Conservation (phyloP, 2,888 invertebrate species). For the Neoitamus cyanurus region DNA sequence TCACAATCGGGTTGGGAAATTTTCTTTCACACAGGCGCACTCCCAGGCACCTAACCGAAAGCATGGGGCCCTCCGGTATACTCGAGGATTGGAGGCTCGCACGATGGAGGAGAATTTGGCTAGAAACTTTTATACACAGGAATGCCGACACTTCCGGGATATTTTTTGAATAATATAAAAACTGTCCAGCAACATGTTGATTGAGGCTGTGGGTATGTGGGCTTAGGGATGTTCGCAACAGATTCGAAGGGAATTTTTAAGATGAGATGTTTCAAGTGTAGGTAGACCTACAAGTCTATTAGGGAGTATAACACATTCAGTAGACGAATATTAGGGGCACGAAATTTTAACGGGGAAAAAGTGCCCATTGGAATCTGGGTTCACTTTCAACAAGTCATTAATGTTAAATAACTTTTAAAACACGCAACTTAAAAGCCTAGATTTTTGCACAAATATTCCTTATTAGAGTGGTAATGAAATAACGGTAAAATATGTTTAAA, state of each 20-base stretch:
- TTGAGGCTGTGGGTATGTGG: background rate
- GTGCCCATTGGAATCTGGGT: background rate
- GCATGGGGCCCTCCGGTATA: background rate
- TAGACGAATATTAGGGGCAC: no score
- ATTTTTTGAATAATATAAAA: background rate
- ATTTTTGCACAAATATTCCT: background rate
- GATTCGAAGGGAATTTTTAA: background rate
- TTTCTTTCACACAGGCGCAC: background rate
- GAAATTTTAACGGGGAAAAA: background rate
- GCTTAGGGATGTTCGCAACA: background rate
- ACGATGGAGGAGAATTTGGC: background rate
- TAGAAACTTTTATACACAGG: conserved; percentile 14
- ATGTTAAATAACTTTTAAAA: background rate
- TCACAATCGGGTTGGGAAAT: background rate
- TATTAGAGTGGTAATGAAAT: background rate
- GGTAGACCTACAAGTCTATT: background rate
- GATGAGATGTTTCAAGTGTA: background rate
- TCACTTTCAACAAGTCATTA: background rate
- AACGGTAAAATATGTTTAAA: background rate
- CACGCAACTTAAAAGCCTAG: background rate
- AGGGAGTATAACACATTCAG: background rate
- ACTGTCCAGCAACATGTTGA: conserved; percentile 2
- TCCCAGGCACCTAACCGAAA: background rate
- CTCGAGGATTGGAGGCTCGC: background rate
- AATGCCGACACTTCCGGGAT: background rate